A percentile compares a stretch with the other conserved stretches of the same genome.
phyloP scores from a whole-genome alignment of 1,140 invertebrate species.

The Temnothorax longispinosus region DNA sequence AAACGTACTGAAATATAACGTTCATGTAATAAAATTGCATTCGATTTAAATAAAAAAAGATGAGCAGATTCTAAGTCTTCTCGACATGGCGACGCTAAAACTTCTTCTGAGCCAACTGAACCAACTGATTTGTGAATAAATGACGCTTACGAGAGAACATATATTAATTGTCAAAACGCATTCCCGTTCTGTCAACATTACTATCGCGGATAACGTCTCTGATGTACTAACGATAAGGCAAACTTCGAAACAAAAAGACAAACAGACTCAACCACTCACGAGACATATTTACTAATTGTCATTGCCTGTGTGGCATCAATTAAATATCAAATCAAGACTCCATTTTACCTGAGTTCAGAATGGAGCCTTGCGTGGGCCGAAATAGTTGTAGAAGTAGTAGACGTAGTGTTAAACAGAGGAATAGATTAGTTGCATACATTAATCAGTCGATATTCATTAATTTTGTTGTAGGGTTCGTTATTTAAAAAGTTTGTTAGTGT shows the following conservation, averaged over 20 bases:
- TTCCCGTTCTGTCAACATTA: conserved; percentile 64
- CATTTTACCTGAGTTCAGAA: conserved; percentile 86
- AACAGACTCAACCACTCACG: conserved; percentile 83
- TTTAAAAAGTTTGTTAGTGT: conserved; percentile 51
- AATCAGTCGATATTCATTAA: conserved; percentile 69
- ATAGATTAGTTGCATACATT: conserved; percentile 81
- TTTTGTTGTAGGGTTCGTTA: conserved; percentile 63
- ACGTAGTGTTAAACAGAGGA: conserved; percentile 84
- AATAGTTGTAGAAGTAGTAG: conserved; percentile 85
- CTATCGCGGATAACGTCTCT: conserved; percentile 42
- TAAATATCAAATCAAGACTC: conserved; percentile 85
- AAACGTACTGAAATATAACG: conserved; percentile 13
- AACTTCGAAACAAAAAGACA: conserved; percentile 71
- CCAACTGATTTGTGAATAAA: neutral
- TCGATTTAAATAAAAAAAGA: conserved; percentile 6
- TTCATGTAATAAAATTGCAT: conserved; percentile 29
- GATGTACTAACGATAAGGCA: conserved; percentile 56
- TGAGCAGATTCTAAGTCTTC: conserved; percentile 28
- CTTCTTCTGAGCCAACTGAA: conserved; percentile 26
- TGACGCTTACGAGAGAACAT: conserved; percentile 26
- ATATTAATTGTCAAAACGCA: conserved; percentile 40
- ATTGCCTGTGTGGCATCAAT: conserved; percentile 76
- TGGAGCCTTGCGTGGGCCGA: conserved; percentile 85
- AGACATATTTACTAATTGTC: conserved; percentile 82
- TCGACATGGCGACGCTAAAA: neutral